phyloP scores from a whole-genome alignment of 2,888 invertebrate species.

The Tholera decimalis region DNA sequence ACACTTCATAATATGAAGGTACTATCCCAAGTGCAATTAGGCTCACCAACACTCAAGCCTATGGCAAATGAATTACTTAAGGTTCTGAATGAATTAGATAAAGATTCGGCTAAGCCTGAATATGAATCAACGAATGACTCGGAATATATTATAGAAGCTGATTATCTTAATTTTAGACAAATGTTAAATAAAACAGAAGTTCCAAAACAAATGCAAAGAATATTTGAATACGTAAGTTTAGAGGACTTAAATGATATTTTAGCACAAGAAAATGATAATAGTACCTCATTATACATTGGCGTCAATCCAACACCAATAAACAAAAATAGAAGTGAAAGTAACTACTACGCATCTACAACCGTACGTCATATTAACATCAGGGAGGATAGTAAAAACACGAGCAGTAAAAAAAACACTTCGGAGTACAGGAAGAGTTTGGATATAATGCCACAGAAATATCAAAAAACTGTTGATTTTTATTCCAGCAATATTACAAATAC shows the following conservation, averaged over 20 bases:
- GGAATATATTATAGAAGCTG: background rate
- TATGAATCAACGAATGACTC: background rate
- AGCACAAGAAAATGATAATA: constrained; percentile 7
- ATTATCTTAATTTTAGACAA: constrained; percentile 2
- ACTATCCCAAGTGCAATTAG: background rate
- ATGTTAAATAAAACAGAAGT: background rate
- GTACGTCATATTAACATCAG: background rate
- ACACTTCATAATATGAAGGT: background rate
- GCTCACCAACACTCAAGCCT: background rate
- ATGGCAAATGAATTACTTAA: background rate
- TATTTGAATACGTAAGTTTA: background rate
- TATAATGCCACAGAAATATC: background rate
- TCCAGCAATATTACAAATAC: background rate
- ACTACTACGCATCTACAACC: background rate
- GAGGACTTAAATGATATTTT: constrained; percentile 9
- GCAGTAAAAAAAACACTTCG: background rate
- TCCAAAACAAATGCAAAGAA: constrained; percentile 1
- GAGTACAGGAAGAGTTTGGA: background rate
- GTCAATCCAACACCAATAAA: background rate
- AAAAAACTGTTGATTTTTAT: constrained; percentile 2
- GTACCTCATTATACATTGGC: background rate
- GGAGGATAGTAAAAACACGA: background rate
- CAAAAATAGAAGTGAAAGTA: background rate
- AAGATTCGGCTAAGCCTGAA: constrained; percentile 10
- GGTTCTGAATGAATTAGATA: constrained; percentile 7